Evolutionary conservation across 2,113 vertebrate genomes (phyloP).

Genomic region (Thoracochromis brauschi): DNA sequence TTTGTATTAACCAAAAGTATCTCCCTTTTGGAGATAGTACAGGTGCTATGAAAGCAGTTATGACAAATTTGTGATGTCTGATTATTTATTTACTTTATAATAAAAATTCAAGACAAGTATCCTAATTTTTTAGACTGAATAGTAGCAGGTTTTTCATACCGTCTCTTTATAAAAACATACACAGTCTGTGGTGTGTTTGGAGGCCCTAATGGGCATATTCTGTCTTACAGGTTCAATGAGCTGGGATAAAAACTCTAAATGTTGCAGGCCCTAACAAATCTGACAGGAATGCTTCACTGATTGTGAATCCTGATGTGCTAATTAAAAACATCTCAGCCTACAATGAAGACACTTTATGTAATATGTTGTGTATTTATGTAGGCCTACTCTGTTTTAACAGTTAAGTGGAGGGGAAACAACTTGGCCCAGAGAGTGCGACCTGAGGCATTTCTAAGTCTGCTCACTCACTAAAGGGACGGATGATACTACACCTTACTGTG

Average conservation of each 20-base stretch:
- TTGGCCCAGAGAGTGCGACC: background rate
- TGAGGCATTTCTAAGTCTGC: background rate
- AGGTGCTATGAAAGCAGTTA: background rate
- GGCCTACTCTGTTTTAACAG: conserved; percentile 4
- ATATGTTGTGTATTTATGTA: conserved; percentile 30
- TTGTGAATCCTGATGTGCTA: conserved; percentile 31
- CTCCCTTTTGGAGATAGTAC: background rate
- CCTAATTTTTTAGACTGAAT: background rate
- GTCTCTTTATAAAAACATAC: background rate
- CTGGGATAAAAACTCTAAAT: background rate
- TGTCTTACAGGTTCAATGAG: background rate
- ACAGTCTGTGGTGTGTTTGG: background rate
- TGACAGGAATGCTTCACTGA: conserved; percentile 36
- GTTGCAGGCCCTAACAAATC: conserved; percentile 42
- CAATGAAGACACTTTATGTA: background rate
- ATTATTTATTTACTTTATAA: background rate
- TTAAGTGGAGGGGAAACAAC: background rate
- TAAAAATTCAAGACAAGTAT: background rate
- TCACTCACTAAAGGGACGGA: background rate
- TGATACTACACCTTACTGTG: background rate
- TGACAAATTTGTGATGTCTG: background rate
- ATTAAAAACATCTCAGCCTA: conserved; percentile 43
- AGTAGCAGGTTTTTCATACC: background rate
- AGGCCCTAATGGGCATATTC: background rate
- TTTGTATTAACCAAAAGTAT: background rate